Conservation (phyloP, 1,140 invertebrate genomes). For the Drosophila kohkoa region DNA sequence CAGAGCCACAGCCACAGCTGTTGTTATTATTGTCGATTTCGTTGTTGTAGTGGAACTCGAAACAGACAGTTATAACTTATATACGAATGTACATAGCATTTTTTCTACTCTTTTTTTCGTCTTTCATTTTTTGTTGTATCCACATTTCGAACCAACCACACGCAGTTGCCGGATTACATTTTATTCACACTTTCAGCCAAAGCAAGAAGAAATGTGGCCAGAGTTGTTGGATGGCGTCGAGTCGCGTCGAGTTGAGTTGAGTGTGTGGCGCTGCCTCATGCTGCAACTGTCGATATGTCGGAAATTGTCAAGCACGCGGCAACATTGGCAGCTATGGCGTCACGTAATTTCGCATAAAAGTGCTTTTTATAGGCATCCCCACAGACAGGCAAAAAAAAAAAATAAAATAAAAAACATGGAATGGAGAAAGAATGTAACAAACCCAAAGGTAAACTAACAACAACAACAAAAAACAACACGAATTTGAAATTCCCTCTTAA, state of each 20-base stretch:
- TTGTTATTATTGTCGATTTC: constrained; percentile 33
- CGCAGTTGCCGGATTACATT: constrained; percentile 71
- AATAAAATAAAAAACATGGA: background rate
- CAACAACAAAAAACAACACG: background rate
- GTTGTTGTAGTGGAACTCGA: constrained; percentile 25
- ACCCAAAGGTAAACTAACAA: constrained; percentile 6
- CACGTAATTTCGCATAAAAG: constrained; percentile 68
- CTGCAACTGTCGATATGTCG: constrained; percentile 72
- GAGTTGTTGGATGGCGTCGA: constrained; percentile 19
- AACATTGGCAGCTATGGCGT: constrained; percentile 37
- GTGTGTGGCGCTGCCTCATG: background rate
- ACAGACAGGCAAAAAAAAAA: background rate
- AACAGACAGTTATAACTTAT: constrained; percentile 55
- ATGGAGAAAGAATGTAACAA: constrained; percentile 1
- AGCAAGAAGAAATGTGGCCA: background rate
- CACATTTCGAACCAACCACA: constrained; percentile 36
- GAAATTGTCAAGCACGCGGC: constrained; percentile 72
- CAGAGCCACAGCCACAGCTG: constrained; percentile 59
- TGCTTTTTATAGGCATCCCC: constrained; percentile 22
- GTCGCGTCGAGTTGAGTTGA: no score
- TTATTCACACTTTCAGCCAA: constrained; percentile 57
- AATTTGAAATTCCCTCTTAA: constrained; percentile 7
- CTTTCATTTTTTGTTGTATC: background rate
- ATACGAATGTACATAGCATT: constrained; percentile 33
- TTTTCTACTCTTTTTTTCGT: constrained; percentile 27